Evolutionary conservation across 2,797 vertebrate species (phyloP).

Genomic region (Liparis tanakae): DNA sequence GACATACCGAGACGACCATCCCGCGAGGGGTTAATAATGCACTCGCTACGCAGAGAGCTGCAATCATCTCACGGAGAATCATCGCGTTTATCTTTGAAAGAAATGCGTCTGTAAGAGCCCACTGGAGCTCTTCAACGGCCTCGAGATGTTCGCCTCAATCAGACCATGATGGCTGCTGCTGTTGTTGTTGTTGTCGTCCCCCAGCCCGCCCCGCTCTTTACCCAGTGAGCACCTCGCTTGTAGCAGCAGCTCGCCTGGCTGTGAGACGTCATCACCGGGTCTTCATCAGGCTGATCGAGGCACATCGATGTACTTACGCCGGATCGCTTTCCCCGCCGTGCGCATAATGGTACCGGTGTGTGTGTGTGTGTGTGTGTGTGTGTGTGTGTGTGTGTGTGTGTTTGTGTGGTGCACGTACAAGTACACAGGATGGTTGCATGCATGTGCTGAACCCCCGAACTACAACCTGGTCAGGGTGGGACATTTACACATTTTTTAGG

Average conservation of each 20-base stretch:
- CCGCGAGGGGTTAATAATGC: conserved; percentile 57
- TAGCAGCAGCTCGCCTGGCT: conserved; percentile 29
- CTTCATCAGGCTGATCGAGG: conserved; percentile 67
- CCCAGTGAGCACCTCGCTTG: conserved; percentile 20
- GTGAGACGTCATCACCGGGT: conserved; percentile 71
- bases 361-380: no score
- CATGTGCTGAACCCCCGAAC: conserved; percentile 7
- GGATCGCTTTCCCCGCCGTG: conserved; percentile 64
- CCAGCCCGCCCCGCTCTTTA: not conserved
- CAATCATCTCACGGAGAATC: conserved; percentile 60
- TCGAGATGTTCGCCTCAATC: conserved; percentile 48
- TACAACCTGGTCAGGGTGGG: not conserved
- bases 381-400: no score
- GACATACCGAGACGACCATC: conserved; percentile 48
- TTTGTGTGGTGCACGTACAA: not conserved
- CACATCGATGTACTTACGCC: conserved; percentile 69
- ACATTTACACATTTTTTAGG: no score
- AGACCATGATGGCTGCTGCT: conserved; percentile 27
- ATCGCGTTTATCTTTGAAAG: not conserved
- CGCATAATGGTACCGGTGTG: conserved; percentile 47
- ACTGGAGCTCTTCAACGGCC: conserved; percentile 40
- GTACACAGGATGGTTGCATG: conserved; percentile 15
- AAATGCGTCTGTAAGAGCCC: conserved; percentile 48
- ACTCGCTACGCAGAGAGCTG: conserved; percentile 56
- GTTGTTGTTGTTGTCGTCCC: conserved; percentile 28